Conservation (phyloP, 1,140 invertebrate species). For the Homarus americanus region DNA sequence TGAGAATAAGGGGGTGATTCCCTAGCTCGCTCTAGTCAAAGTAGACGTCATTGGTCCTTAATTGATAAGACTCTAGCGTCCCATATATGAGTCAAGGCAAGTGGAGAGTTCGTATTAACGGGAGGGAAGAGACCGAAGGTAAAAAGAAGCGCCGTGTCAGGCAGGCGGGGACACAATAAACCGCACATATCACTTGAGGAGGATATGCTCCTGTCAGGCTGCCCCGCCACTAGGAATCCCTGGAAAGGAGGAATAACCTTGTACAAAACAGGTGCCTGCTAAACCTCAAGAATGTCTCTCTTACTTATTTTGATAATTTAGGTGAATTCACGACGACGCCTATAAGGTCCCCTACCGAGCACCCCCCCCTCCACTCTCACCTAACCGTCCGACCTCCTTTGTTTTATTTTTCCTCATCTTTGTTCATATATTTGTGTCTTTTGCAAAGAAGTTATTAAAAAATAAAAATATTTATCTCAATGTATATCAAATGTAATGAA, state of each 20-base stretch:
- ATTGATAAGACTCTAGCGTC: too few relatives aligned
- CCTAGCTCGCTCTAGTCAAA: neutral
- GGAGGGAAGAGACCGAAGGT: neutral
- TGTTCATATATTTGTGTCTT: too few relatives aligned
- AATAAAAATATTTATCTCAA: neutral
- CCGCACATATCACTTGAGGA: conserved; percentile 33
- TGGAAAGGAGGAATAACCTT: neutral
- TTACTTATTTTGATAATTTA: neutral
- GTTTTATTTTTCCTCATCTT: neutral
- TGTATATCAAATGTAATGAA: neutral
- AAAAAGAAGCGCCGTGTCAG: neutral
- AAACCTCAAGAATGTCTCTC: neutral
- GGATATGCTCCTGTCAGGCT: conserved; percentile 11
- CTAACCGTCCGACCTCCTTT: neutral
- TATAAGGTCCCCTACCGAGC: too few relatives aligned
- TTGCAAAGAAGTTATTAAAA: too few relatives aligned
- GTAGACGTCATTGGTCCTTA: too few relatives aligned
- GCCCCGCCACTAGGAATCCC: neutral
- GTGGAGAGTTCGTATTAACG: neutral
- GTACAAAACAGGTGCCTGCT: neutral
- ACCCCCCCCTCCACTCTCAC: neutral
- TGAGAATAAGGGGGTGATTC: neutral
- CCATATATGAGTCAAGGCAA: too few relatives aligned
- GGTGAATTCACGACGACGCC: neutral
- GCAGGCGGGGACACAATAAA: conserved; percentile 29